Conservation (phyloP, 2,888 invertebrate species). For the Osedax fenrisi region DNA sequence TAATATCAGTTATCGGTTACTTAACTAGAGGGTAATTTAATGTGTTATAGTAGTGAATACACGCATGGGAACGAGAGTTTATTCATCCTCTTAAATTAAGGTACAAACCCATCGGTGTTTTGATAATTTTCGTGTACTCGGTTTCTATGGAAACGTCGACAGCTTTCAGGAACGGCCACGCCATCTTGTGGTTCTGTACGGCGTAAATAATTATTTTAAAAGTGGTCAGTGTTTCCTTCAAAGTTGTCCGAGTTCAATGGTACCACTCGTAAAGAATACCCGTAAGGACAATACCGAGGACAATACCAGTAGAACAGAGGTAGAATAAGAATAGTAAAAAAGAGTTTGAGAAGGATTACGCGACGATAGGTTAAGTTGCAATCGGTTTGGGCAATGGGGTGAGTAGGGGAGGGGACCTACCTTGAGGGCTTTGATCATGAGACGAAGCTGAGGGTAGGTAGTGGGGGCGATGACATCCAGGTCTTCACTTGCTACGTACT, state of each 20-base stretch:
- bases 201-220: too few relatives aligned
- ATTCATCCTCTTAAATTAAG: too few relatives aligned
- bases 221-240: too few relatives aligned
- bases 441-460: constrained; percentile 20
- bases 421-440: constrained; percentile 27
- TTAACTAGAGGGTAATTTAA: background rate
- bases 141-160: constrained; percentile 90
- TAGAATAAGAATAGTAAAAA: too few relatives aligned
- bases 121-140: constrained; percentile 70
- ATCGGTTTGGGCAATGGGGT: background rate
- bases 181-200: constrained; percentile 73
- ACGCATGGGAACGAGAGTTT: background rate
- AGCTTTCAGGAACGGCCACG: constrained; percentile 94
- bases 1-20: too few relatives aligned
- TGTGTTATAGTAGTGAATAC: background rate
- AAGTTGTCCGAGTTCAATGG: too few relatives aligned
- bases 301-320: too few relatives aligned
- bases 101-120: constrained; percentile 52
- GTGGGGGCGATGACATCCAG: background rate
- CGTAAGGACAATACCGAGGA: too few relatives aligned
- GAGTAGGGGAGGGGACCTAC: background rate
- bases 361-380: too few relatives aligned
- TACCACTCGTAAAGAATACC: too few relatives aligned
- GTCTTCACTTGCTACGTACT: background rate
- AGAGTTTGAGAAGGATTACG: too few relatives aligned